Base-by-base conservation (phyloP, 2,797 vertebrate genomes). In the Clarias platycephalus region DNA sequence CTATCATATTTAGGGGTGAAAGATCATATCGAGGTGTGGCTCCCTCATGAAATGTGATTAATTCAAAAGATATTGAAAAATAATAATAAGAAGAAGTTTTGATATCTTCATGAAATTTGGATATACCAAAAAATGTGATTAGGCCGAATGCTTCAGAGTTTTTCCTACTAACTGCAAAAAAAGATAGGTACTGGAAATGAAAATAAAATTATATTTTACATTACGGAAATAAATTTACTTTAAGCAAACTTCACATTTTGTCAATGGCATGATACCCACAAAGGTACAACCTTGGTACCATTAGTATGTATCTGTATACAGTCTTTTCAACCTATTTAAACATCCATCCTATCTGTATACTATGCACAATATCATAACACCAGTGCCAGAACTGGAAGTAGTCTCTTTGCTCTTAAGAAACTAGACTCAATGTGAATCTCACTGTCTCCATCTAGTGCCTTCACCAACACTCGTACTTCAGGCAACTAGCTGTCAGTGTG, bases 391-490 rank as follows among this genome's bases (percentile, higher is more conserved):
- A 22, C 7, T 78, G 75, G 57, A 34, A 60, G 57, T 40, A 62
- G 31, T 20, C 53, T 3, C 26, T 75, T 75, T 75, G 20, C n/a
- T 28, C 44, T 64, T 28, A 53, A 85, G 70, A 66, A 87, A 26
- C 13, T 26, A 57, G 34, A 31, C 55, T 87, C 40, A 40, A 4
- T 83, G 57, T 34, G 53, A 85, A 81, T 87, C 67, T 86, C 92
- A 94, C 88, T 93, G 93, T 94, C 92, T 93, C 92, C 94, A 94
- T 91, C 93, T 93, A 93, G 93, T 93, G 93, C 92, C 89, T 89
- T 90, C 80, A 86, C 28, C 60, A 71, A 87, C 88, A 83, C 67
- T 49, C 82, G 75, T 81, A 89, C 84, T 62, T 76, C 40, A 85
- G 55, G 82, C 57, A 79, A 84, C 60, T 60, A 88, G 82, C 55